phyloP scores from a whole-genome alignment of 2,113 vertebrate species.

The Chionis minor region DNA sequence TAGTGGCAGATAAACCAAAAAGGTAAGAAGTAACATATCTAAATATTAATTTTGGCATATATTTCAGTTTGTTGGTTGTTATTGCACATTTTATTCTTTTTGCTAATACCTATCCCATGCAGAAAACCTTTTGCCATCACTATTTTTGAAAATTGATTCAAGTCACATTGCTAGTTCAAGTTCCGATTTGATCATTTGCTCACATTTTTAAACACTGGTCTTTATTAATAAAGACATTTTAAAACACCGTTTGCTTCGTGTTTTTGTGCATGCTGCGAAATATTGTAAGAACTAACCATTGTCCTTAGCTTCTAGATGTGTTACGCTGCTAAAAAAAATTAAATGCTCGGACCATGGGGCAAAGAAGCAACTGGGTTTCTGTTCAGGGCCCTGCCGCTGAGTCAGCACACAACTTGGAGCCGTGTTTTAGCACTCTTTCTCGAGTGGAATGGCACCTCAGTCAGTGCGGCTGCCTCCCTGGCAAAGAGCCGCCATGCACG shows the following conservation, averaged over 20 bases:
- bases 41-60: not conserved
- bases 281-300: not conserved
- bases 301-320: not conserved
- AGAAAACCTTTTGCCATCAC: not conserved
- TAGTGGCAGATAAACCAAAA: not conserved
- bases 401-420: not conserved
- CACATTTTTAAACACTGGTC: not conserved
- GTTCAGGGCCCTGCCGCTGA: not conserved
- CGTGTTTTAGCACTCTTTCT: not conserved
- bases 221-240: not conserved
- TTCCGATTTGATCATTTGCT: not conserved
- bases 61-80: not conserved
- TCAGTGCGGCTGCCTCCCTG: fast-evolving
- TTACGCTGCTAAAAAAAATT: not conserved
- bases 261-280: not conserved
- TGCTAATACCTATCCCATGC: not conserved
- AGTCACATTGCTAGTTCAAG: not conserved
- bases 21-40: not conserved
- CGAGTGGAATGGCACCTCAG: fast-evolving
- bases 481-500: fast-evolving
- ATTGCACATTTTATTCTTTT: not conserved
- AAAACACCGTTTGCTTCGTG: not conserved
- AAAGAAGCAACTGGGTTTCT: not conserved
- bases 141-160: not conserved
- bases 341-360: not conserved